Evolutionary conservation across 2,113 vertebrate genomes (phyloP), one percentile per base, ranked within the genome.

Genomic region (Amblyornis subalaris): DNA sequence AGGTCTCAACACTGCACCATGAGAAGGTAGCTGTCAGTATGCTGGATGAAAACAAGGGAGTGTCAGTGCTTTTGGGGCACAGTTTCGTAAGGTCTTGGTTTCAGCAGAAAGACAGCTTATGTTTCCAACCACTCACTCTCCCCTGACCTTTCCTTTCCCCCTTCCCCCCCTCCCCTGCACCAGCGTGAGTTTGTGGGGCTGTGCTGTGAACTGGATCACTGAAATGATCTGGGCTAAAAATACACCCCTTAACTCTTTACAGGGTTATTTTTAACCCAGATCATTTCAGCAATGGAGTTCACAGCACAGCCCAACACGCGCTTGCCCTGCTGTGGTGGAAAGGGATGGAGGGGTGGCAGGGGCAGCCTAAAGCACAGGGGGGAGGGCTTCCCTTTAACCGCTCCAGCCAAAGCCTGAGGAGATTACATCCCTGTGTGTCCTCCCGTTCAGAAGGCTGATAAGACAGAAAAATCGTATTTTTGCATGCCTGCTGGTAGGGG

Each of bases 191-290:
- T 77, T 93, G 85, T 77, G 67, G 70, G 87, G 61, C 81, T 84
- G 84, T 84, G 93, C 89, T 60, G 62, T 85, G 65, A 88, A 90
- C 55, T 24, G 23, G 60, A 96, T 92, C 92, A 54, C 88, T 95
- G 90, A 86, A 93, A 94, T 71, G 67, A 96, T 90, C 82, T 28
- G 55, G 60, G 90, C 75, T 96, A 95, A 95, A 96, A 94, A 96
- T 96, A 96, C 3, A 0, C 16, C 82, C 42, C 85, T 83, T 86
- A 91, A 91, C 90, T 93, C 94, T 96, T 96, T 83, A 47, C 88
- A 66, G 25, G 29, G 78, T 70, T 96, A 96, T 96, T 96, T 96
- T 96, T 96, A 96, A 88, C 82, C 79, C 51, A 10, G 79, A 67
- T 95, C 64, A 80, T 86, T 93, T 90, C 88, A 94, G 90, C 69